These are phyloP conservation scores for Ligdia adustata DNA, from an alignment of 2,888 invertebrate genomes.

Conservation along the genomic window DNA sequence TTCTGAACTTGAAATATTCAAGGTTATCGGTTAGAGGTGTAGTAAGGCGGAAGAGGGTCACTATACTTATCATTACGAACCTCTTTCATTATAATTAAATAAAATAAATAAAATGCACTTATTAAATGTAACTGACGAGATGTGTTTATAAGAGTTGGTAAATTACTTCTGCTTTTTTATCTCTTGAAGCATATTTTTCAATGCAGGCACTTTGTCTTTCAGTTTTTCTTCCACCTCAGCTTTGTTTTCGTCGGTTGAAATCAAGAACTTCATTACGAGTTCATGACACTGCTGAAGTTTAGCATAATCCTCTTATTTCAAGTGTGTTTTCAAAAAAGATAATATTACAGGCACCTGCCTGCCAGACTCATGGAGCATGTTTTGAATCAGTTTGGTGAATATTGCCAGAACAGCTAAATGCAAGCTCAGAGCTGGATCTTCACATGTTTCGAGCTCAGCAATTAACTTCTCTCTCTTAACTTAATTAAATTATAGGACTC, in stretches of 20 bases:
- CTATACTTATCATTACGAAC: too few species aligned
- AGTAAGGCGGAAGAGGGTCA: too few species aligned
- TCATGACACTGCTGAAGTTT: conserved; percentile 89
- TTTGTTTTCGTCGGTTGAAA: conserved; percentile 64
- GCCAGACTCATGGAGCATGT: conserved; percentile 96
- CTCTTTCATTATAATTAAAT: too few species aligned
- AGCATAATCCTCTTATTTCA: conserved; percentile 86
- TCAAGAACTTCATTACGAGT: conserved; percentile 69
- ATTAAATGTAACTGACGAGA: too few species aligned
- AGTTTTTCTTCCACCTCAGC: conserved; percentile 55
- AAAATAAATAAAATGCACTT: too few species aligned
- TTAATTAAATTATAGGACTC: too few species aligned
- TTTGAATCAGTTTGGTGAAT: conserved; percentile 91
- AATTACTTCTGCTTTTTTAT: conserved; percentile 69
- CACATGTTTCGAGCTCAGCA: conserved; percentile 89
- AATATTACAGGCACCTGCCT: conserved; percentile 94
- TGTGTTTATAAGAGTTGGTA: too few species aligned
- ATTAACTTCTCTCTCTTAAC: conserved; percentile 92
- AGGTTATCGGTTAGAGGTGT: too few species aligned
- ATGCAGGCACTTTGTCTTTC: conserved; percentile 58
- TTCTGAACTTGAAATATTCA: too few species aligned
- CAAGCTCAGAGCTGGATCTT: conserved; percentile 90
- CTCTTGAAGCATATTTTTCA: conserved; percentile 68
- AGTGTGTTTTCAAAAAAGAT: conserved; percentile 86
- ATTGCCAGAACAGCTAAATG: conserved; percentile 91